Base-by-base conservation (phyloP, 2,113 vertebrate genomes). In the Mustela nigripes region DNA sequence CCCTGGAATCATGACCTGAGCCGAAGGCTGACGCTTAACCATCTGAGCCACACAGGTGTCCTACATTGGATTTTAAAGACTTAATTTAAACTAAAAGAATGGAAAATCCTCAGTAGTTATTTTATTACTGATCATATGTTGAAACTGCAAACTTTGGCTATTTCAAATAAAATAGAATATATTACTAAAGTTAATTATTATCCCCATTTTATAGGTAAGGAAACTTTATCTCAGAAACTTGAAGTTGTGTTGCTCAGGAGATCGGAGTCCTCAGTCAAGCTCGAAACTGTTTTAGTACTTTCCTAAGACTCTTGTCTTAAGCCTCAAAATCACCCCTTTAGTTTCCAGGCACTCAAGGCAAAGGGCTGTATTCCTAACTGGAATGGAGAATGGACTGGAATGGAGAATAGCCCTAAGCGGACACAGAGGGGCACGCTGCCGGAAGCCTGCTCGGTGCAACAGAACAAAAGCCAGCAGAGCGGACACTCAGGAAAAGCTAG, bases 61-160 rank as follows among this genome's bases (percentile, higher is more conserved):
- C 60, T 4, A 67, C 10, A 4, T 7, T 33, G 63, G 14, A 69
- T n/a, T n/a, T 85, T 45, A 15, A 69, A 81, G 36, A 71, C 50
- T 28, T 63, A 15, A n/a, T 42, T 31, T 16, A 7, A 95, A n/a
- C 83, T 5, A 87, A 79, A 96, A 69, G 21, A 95, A 63, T 19
- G 56, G 45, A 78, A 83, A 91, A 56, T 58, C 81, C 11, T 31
- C 91, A 84, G 39, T 50, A 65, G 19, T 16, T 83, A 19, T 21
- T 96, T 94, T 88, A 58, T 80, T 93, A 79, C 42, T 91, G 80
- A 82, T 67, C 83, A 42, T 76, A 89, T 16, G 1, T 62, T 89
- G 53, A 93, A 62, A 56, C 67, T 48, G 24, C 74, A 90, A 53
- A 63, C 71, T 90, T 94, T 74, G 58, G 39, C 19, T 88, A 65